Percentiles rank a stretch among this genome's conserved stretches.
These are phyloP conservation scores for Eudasyphora cyanicolor DNA, from an alignment of 2,888 invertebrate genomes.

Conservation along the genomic window DNA sequence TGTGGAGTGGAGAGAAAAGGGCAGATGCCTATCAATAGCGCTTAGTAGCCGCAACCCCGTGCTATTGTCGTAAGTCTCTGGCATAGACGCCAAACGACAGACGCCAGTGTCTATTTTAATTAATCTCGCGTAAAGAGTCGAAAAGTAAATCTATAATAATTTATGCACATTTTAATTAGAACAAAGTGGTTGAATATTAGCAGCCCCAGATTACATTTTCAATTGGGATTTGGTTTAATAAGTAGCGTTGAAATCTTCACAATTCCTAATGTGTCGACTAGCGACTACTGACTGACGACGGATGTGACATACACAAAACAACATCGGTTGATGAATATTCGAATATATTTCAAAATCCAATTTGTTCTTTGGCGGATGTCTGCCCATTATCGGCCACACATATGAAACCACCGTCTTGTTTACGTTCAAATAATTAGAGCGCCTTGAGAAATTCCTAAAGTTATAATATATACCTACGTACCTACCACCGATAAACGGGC, in stretches of 20 bases:
- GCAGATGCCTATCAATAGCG: background rate
- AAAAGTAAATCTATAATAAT: conserved; percentile 52
- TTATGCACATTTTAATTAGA: conserved; percentile 58
- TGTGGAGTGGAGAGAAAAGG: background rate
- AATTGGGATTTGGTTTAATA: background rate
- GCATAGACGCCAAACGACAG: no score
- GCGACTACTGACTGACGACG: no score
- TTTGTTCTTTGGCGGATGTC: conserved; percentile 11
- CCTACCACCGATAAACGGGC: no score
- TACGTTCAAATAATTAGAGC: background rate
- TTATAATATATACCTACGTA: background rate
- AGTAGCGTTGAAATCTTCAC: background rate
- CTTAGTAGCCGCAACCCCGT: background rate
- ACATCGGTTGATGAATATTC: background rate
- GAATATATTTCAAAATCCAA: conserved; percentile 4
- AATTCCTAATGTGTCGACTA: conserved; percentile 8
- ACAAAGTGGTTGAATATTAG: conserved; percentile 41
- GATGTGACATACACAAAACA: conserved; percentile 3
- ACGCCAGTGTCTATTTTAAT: conserved; percentile 24
- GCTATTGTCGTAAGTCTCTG: background rate
- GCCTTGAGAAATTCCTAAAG: background rate
- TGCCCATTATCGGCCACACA: background rate
- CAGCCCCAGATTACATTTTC: background rate
- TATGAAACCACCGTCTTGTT: background rate
- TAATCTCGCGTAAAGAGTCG: conserved; percentile 43